Base-by-base conservation (phyloP, 2,888 invertebrate species). In the Carcina quercana region DNA sequence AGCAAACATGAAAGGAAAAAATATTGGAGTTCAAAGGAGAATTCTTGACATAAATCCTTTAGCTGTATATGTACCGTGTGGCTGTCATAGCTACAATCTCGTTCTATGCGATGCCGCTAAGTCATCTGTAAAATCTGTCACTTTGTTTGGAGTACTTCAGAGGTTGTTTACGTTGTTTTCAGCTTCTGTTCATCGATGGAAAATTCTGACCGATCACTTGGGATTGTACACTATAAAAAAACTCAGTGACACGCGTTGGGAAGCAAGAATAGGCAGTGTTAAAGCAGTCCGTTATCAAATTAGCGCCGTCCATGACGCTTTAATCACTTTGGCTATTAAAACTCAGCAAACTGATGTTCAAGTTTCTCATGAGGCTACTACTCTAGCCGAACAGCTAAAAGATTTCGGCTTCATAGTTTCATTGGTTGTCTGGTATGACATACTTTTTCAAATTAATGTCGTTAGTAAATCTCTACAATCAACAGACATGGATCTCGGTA, bases 1-100 rank as follows among this genome's bases (percentile, higher is more conserved):
- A 8, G 45, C 53, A 5, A 64, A 62, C 29, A 61, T 61, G 53
- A 45, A 49, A 37, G 61, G 57, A 30, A 50, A 54, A 52, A 50
- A 54, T 42, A 43, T 40, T 37, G 57, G 61, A 5, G 53, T 62
- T 30, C 57, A 62, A 50, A 53, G 31, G 32, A 51, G 48, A 50
- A 48, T 60, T 42, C 40, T 50, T 15, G 48, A 61, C 32, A 30
- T 47, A 38, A 43, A 47, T 37, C 42, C 45, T 7, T 35, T 34
- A 26, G 43, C 43, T 35, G 19, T 42, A 37, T 39, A 29, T 32
- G 44, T 49, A 33, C 42, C 43, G 4, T 42, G 38, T 37, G 40
- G 38, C 30, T 35, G 37, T 39, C 45, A 43, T 34, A 43, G 42
- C 38, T 39, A 25, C 28, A 46, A 46, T 46, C 36, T 46, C 19